phyloP scores from a whole-genome alignment of 2,113 vertebrate species.

The Mugil cephalus region DNA sequence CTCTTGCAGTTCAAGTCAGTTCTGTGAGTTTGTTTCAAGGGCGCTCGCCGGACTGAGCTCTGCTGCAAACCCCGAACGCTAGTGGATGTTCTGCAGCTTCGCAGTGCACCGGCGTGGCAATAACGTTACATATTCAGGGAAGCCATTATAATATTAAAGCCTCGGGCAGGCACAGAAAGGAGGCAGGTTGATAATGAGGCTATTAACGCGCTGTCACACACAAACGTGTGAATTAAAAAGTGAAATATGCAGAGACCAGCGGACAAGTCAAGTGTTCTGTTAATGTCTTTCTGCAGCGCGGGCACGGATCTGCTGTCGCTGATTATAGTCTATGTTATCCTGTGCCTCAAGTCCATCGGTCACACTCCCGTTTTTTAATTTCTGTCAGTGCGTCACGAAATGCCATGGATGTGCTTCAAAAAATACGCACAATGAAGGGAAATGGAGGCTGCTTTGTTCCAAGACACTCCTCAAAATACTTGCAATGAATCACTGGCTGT shows the following conservation, averaged over 20 bases:
- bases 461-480: no score
- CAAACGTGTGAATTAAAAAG: conserved; percentile 9
- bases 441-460: no score
- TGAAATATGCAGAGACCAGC: background rate
- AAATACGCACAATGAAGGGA: no score
- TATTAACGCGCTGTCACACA: conserved; percentile 11
- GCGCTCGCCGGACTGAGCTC: no score
- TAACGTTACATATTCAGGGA: conserved; percentile 1
- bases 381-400: no score
- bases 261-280: conserved; percentile 10
- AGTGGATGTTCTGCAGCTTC: background rate
- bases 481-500: no score
- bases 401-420: no score
- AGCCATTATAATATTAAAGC: conserved; percentile 16
- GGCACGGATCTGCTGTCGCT: background rate
- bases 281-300: background rate
- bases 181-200: conserved; percentile 16
- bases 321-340: background rate
- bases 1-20: no score
- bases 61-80: no score
- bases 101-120: background rate
- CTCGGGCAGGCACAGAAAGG: background rate
- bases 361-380: background rate
- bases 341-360: background rate
- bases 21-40: background rate